phyloP scores from a whole-genome alignment of 2,113 vertebrate genomes.

The Albula goreensis region DNA sequence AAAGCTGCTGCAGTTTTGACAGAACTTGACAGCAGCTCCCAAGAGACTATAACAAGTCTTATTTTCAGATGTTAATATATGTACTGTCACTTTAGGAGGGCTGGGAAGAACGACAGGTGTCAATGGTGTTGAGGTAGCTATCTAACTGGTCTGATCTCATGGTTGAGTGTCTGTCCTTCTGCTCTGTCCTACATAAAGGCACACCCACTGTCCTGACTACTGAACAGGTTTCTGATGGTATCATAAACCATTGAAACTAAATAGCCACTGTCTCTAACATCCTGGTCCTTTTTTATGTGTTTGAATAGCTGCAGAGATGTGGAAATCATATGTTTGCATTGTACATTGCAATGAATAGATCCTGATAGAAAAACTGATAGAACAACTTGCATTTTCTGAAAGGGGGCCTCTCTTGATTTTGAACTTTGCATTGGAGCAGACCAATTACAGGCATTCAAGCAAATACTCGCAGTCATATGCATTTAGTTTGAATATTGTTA shows the following conservation, averaged over 20 bases:
- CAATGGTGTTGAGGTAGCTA: too few relatives aligned
- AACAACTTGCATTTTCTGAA: neutral
- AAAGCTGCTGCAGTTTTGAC: neutral
- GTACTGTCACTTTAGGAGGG: neutral
- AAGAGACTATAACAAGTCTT: neutral
- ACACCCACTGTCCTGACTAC: neutral
- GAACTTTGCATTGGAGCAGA: neutral
- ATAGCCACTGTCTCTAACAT: neutral
- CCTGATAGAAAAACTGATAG: neutral
- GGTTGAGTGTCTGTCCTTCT: neutral
- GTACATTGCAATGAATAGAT: neutral
- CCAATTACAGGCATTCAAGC: too few relatives aligned
- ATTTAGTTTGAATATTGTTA: neutral
- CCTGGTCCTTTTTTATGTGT: neutral
- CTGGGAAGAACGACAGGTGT: too few relatives aligned
- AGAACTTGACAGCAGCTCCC: neutral
- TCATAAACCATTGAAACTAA: neutral
- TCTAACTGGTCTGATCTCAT: too few relatives aligned
- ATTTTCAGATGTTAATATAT: neutral
- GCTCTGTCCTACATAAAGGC: neutral
- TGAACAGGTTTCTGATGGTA: too few relatives aligned
- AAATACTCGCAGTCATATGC: too few relatives aligned
- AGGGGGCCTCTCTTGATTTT: neutral
- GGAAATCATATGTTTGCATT: neutral
- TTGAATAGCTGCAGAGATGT: neutral